phyloP scores from a whole-genome alignment of 2,113 vertebrate species.

The Pteronura brasiliensis region DNA sequence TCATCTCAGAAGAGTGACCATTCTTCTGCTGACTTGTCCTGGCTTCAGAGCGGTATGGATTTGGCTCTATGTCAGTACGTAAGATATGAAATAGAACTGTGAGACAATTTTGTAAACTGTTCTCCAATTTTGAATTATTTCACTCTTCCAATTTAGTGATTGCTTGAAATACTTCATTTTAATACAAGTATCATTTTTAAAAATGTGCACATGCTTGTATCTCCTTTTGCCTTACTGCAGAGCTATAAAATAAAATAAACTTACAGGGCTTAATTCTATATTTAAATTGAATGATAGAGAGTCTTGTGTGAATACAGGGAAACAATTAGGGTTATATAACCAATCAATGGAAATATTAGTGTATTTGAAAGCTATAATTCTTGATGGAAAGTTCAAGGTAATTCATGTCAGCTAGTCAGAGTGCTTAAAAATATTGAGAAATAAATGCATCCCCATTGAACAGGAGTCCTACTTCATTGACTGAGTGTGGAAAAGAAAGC shows the following conservation, averaged over 20 bases:
- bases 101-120: neutral
- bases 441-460: constrained; percentile 10
- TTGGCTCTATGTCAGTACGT: neutral
- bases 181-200: neutral
- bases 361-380: neutral
- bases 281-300: neutral
- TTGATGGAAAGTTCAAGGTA: neutral
- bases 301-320: neutral
- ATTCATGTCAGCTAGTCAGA: neutral
- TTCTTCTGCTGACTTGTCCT: neutral
- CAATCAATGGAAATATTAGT: neutral
- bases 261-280: neutral
- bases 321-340: neutral
- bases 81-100: neutral
- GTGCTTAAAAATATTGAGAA: constrained; percentile 25
- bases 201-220: neutral
- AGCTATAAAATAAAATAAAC: neutral
- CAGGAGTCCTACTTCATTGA: neutral
- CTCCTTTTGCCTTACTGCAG: neutral
- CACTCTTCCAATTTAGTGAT: neutral
- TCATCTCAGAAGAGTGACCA: neutral
- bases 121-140: neutral
- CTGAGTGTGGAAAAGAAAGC: neutral
- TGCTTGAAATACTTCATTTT: neutral
- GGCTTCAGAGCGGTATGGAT: neutral